Evolutionary conservation across 2,113 vertebrate genomes (phyloP).

Genomic region (Odocoileus hemionus): DNA sequence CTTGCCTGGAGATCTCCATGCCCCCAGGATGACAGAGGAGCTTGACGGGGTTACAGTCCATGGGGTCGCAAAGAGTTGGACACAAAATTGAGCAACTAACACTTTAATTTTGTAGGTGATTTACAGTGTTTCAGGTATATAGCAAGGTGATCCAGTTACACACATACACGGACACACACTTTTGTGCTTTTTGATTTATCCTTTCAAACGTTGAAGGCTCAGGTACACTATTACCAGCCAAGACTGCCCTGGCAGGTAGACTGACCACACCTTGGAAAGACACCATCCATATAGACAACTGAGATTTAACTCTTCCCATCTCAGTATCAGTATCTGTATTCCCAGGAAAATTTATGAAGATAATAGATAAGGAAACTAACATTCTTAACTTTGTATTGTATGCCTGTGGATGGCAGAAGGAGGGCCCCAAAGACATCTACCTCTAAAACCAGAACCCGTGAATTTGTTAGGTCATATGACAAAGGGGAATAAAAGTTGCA

Average conservation of each 20-base stretch:
- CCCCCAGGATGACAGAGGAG: neutral
- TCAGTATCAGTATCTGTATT: neutral
- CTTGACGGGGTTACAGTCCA: neutral
- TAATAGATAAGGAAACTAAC: neutral
- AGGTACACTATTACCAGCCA: neutral
- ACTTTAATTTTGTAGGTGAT: neutral
- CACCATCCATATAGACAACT: fast-evolving
- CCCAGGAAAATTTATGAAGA: neutral
- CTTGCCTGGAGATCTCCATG: neutral
- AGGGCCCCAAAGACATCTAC: neutral
- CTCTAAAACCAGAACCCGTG: neutral
- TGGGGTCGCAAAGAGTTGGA: neutral
- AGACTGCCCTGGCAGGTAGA: neutral
- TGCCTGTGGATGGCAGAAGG: neutral
- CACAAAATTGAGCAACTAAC: neutral
- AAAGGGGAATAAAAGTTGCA: neutral
- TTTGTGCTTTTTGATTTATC: neutral
- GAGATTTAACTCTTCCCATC: neutral
- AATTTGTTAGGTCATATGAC: neutral
- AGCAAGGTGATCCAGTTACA: neutral
- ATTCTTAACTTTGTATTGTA: neutral
- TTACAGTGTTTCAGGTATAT: neutral
- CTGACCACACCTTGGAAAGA: neutral
- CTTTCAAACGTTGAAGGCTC: neutral
- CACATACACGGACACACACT: neutral